Evolutionary conservation across 2,888 invertebrate genomes (phyloP), one percentile per base, ranked within the genome.

Genomic region (Pimpla rufipes): DNA sequence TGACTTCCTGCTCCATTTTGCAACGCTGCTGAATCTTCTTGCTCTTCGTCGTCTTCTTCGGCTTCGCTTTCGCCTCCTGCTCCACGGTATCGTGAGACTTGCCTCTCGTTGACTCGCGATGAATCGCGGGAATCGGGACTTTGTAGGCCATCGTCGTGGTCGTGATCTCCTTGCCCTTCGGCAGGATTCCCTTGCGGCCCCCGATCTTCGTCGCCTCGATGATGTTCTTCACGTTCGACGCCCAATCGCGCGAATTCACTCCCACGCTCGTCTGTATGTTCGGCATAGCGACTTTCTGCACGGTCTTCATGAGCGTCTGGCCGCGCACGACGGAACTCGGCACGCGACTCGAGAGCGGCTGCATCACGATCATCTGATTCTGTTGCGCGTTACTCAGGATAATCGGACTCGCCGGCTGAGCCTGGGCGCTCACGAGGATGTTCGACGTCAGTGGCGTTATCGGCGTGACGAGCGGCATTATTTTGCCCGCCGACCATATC

Each of bases 61-160:
- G 2, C 79, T 80, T 90, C 89, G 1, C n/a, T 55, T 64, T 37
- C 81, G 67, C 79, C 29, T 77, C 40, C 55, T 59, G 75, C 37
- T 86, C 85, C 7, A 50, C 59, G 55, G 45, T 79, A 13, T 85
- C 83, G 35, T 37, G 18, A 23, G 42, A 37, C 57, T 83, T 86
- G 3, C 6, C 45, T 2, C 35, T 57, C 45, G 79, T 70, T 6
- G 70, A 57, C 76, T 92, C 92, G 68, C 92, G 91, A 64, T 91
- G 91, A 76, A 93, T 89, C 40, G 93, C 93, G 5, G 93, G 92
- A 59, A 93, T 93, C 67, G 93, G 93, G 85, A 93, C 92, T 88
- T 93, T 93, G 68, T 92, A 93, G 8, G 93, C 87, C 93, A 92
- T 93, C 11, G 93, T 93, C 4, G 93, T 93, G 64, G 91, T 91